A percentile compares a stretch with the other conserved stretches of the same genome.
phyloP scores from a whole-genome alignment of 2,888 invertebrate genomes.

The Thecophora atra region DNA sequence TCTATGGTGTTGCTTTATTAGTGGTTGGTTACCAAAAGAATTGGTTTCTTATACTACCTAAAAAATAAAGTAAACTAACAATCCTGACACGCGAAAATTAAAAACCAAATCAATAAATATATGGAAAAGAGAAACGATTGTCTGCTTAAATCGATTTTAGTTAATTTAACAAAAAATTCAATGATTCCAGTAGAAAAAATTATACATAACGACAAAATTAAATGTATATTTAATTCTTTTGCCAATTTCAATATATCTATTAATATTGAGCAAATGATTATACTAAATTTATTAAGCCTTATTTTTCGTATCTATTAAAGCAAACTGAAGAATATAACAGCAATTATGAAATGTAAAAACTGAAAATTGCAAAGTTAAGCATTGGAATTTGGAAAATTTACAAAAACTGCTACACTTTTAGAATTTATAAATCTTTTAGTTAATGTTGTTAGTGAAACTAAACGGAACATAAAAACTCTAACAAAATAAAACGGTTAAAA shows the following conservation, averaged over 20 bases:
- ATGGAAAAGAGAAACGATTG: background rate
- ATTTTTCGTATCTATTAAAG: too few species aligned
- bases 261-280: too few species aligned
- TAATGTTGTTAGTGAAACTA: constrained; percentile 29
- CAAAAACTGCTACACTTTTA: background rate
- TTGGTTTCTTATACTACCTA: too few species aligned
- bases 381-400: constrained; percentile 2
- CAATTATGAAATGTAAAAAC: background rate
- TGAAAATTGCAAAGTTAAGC: background rate
- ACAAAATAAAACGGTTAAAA: constrained; percentile 21
- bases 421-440: background rate
- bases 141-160: too few species aligned
- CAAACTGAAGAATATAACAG: background rate
- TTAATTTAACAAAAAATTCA: too few species aligned
- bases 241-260: too few species aligned
- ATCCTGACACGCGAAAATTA: constrained; percentile 40
- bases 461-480: constrained; percentile 25
- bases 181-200: too few species aligned
- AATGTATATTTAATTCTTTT: too few species aligned
- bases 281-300: too few species aligned
- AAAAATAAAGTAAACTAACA: too few species aligned
- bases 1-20: background rate
- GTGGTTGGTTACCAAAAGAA: background rate
- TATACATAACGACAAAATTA: too few species aligned
- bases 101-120: background rate